These are phyloP conservation scores for Marmota flaviventris DNA, from an alignment of 2,113 vertebrate species.

Conservation along the genomic window DNA sequence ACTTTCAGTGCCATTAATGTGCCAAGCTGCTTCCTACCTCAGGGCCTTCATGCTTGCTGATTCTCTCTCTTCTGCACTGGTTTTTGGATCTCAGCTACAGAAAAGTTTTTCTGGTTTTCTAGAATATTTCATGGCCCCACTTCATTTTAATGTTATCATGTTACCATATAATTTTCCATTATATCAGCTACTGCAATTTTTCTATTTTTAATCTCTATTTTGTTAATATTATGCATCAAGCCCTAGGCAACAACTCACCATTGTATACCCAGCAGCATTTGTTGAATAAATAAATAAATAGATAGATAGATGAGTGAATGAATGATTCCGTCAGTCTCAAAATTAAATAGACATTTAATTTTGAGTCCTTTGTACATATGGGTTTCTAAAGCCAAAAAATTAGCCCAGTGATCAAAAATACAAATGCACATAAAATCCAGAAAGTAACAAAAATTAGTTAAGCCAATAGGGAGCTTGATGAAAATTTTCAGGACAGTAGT, in stretches of 20 bases:
- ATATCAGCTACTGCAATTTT: background rate
- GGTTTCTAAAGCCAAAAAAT: background rate
- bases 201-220: slow-evolving; percentile 1
- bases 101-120: background rate
- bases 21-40: background rate
- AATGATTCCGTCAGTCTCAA: background rate
- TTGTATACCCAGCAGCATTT: background rate
- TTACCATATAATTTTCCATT: background rate
- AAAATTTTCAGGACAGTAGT: background rate
- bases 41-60: background rate
- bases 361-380: background rate
- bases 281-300: slow-evolving; percentile 16
- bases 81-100: background rate
- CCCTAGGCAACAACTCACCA: background rate
- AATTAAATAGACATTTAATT: slow-evolving; percentile 51
- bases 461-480: background rate
- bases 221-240: background rate
- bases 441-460: background rate
- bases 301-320: background rate
- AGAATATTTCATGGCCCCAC: background rate
- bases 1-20: background rate
- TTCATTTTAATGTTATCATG: background rate
- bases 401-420: slow-evolving; percentile 10
- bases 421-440: background rate
- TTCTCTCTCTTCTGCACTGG: background rate